Evolutionary conservation across 2,888 invertebrate genomes (phyloP), one percentile per base, ranked within the genome.

Genomic region (Arrhopalites spinosus): DNA sequence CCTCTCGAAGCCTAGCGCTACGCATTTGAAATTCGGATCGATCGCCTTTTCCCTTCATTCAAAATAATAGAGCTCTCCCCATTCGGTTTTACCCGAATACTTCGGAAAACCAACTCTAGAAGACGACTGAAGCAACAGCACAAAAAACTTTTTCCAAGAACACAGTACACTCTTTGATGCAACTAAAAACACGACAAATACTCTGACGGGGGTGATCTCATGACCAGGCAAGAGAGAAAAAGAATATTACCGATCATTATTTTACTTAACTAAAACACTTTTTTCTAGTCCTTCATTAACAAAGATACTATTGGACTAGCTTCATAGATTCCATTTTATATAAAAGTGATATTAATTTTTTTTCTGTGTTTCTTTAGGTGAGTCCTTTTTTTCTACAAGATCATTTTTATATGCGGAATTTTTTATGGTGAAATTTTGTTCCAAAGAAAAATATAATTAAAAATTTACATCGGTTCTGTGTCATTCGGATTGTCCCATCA

Each of bases 61-160:
- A 11, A 45, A 15, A 45, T 45, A 45, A 56, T 61, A 61, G 20
- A 25, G 61, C 20, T 11, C n/a, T n/a, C 61, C 15, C 25, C 61
- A 17, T n/a, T 56, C 70, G 70, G 56, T 43, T 25, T 43, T 43
- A 59, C 30, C 70, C 59, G 70, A 59, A 66, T 30, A 43, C 5
- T 17, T 43, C 30, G 56, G 27, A 56, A 56, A 29, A 29, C 70
- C 70, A 30, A 29, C 25, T 13, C 27, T 36, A 36, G 23, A 23
- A 25, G 67, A 59, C 5, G 25, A 43, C 27, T 70, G 70, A 70
- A 70, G 70, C 70, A 70, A 70, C 70, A 70, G 69, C 69, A 68
- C 30, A 29, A 50, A 5, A 67, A 45, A n/a, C n/a, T n/a, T 53
- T 36, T 36, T 36, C 36, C 11, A 11, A 7, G 36, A 53, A 23